Percentiles rank a stretch among this genome's conserved stretches.
Evolutionary conservation across 1,140 invertebrate genomes (phyloP).

Genomic region (Papilio aristodemus): DNA sequence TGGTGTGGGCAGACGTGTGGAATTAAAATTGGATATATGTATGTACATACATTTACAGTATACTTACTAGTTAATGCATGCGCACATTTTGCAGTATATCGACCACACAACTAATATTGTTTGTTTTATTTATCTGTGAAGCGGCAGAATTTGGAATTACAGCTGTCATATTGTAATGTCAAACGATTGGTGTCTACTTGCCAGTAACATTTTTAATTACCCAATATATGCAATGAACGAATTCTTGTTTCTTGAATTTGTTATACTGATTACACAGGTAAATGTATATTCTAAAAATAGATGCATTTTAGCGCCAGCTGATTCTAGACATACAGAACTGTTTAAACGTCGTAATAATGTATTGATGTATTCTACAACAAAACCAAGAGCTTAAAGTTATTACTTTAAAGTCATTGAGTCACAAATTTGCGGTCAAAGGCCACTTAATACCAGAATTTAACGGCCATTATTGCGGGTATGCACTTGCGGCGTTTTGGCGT

Average conservation of each 20-base stretch:
- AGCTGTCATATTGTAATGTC: too few species aligned
- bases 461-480: constrained; percentile 9
- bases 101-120: not conserved
- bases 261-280: too few species aligned
- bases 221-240: too few species aligned
- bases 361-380: not conserved
- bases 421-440: constrained; percentile 17
- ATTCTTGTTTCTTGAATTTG: too few species aligned
- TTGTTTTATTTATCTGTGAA: not conserved
- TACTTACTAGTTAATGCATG: not conserved
- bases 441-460: not conserved
- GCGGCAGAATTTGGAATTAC: too few species aligned
- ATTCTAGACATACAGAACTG: too few species aligned
- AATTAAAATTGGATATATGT: not conserved
- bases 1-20: not conserved
- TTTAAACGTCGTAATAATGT: too few species aligned
- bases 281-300: not conserved
- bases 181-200: too few species aligned
- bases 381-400: not conserved
- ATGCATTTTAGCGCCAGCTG: too few species aligned
- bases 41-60: not conserved
- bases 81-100: not conserved
- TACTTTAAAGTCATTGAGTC: not conserved
- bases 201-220: too few species aligned
- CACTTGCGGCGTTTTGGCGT: constrained; percentile 31